These are phyloP conservation scores for Drosophila niveifrons DNA, from an alignment of 2,888 invertebrate species.

Conservation along the genomic window DNA sequence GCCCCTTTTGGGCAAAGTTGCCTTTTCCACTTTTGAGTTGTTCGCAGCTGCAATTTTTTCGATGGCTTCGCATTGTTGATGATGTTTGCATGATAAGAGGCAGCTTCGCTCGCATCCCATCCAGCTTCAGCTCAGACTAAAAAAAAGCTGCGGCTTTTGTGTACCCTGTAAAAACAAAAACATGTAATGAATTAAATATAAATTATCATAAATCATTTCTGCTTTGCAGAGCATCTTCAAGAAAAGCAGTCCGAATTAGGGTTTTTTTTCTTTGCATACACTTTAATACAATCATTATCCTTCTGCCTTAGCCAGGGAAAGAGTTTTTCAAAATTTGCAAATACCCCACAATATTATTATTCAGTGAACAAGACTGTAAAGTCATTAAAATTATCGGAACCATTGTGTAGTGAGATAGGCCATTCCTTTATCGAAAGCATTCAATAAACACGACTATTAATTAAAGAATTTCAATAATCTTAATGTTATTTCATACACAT, in stretches of 20 bases:
- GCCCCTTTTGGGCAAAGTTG: slow-evolving; percentile 65
- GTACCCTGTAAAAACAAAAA: slow-evolving; percentile 11
- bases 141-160: neutral
- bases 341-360: neutral
- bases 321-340: neutral
- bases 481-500: neutral
- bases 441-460: neutral
- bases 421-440: neutral
- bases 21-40: slow-evolving; percentile 63
- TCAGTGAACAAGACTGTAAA: neutral
- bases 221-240: slow-evolving; percentile 2
- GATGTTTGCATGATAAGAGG: slow-evolving; percentile 44
- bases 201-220: neutral
- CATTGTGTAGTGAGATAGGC: neutral
- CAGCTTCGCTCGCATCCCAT: slow-evolving; percentile 6
- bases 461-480: slow-evolving; percentile 2
- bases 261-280: slow-evolving; percentile 38
- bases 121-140: neutral
- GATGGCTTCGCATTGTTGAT: slow-evolving; percentile 38
- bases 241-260: neutral
- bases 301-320: neutral
- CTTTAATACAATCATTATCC: slow-evolving; percentile 47
- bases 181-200: neutral
- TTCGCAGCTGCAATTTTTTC: slow-evolving; percentile 50
- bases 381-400: neutral